Evolutionary conservation across 2,797 vertebrate species (phyloP).

Genomic region (Phylloscopus collybita): DNA sequence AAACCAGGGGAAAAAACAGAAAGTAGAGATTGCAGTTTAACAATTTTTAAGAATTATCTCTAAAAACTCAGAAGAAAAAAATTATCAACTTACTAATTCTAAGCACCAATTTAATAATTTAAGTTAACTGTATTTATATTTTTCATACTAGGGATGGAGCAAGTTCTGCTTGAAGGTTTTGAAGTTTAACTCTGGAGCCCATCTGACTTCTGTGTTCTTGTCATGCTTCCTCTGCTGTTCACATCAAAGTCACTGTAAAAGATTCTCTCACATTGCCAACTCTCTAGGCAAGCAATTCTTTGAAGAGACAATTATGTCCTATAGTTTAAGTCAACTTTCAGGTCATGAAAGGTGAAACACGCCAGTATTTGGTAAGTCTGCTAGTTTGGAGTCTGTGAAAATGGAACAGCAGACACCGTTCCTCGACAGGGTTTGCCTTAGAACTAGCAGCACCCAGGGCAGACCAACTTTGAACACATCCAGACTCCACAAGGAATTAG

Average conservation of each 20-base stretch:
- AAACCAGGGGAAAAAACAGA: constrained; percentile 5
- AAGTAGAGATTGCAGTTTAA: constrained; percentile 45
- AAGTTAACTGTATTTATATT: constrained; percentile 67
- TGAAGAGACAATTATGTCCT: constrained; percentile 10
- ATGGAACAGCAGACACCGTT: background rate
- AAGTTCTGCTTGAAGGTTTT: constrained; percentile 62
- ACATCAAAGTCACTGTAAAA: constrained; percentile 57
- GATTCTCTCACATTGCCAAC: constrained; percentile 30
- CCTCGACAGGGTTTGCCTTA: constrained; percentile 35
- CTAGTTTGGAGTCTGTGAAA: constrained; percentile 31
- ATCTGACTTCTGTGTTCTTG: constrained; percentile 66
- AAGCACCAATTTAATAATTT: constrained; percentile 82
- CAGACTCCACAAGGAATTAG: constrained; percentile 56
- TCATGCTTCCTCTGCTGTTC: constrained; percentile 43
- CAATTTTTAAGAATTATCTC: constrained; percentile 57
- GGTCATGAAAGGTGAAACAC: constrained; percentile 60
- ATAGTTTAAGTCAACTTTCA: constrained; percentile 52
- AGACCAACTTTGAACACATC: constrained; percentile 66
- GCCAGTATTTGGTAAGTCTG: constrained; percentile 50
- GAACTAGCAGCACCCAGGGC: constrained; percentile 71
- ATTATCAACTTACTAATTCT: constrained; percentile 68
- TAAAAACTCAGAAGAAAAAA: constrained; percentile 64
- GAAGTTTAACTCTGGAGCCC: constrained; percentile 59
- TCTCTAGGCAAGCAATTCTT: constrained; percentile 42
- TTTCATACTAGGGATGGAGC: constrained; percentile 58